phyloP scores from a whole-genome alignment of 2,797 vertebrate species.

The Spinibarbus caldwelli region DNA sequence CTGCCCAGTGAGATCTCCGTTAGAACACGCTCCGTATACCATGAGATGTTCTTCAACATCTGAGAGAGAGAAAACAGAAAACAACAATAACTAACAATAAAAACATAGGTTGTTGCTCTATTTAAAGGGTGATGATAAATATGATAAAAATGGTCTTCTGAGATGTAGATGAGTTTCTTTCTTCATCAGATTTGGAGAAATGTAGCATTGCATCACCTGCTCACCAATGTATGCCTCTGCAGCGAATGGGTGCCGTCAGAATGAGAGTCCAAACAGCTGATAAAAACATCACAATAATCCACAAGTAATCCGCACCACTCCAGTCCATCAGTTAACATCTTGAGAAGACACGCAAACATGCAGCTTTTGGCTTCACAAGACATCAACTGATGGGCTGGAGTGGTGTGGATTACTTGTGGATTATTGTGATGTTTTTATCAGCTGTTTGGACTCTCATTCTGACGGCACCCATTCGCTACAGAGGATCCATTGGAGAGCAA shows the following conservation, averaged over 20 bases:
- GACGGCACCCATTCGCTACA: background rate
- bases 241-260: background rate
- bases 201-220: background rate
- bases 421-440: no score
- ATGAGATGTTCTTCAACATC: conserved; percentile 93
- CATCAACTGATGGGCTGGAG: no score
- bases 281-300: no score
- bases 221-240: background rate
- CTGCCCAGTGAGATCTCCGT: conserved; percentile 98
- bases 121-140: background rate
- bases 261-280: background rate
- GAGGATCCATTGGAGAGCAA: background rate
- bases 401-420: no score
- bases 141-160: background rate
- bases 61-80: conserved; percentile 62
- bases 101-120: background rate
- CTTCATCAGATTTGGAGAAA: background rate
- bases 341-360: no score
- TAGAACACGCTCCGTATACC: conserved; percentile 95
- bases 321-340: no score
- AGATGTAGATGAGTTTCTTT: background rate
- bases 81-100: background rate
- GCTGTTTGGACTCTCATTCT: background rate
- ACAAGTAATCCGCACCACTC: no score
- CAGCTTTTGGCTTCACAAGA: no score